Conservation (phyloP, 2,113 vertebrate species). For the Archilochus colubris region DNA sequence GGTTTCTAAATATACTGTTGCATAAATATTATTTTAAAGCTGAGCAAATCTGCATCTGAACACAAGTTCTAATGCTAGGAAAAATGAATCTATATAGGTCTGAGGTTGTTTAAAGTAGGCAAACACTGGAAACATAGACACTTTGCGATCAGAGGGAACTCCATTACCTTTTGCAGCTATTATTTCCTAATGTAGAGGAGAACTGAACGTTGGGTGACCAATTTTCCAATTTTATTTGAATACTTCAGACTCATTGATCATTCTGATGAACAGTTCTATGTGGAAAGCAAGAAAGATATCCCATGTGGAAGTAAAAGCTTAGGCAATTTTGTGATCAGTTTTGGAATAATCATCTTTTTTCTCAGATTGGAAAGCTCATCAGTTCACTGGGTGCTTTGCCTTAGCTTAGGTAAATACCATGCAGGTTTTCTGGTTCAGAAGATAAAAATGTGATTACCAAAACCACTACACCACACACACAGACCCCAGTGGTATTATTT, state of each 20-base stretch:
- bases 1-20: not conserved
- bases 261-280: not conserved
- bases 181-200: not conserved
- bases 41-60: not conserved
- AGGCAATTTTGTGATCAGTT: not conserved
- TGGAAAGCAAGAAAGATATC: not conserved
- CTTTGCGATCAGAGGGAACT: not conserved
- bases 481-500: not conserved
- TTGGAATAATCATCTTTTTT: not conserved
- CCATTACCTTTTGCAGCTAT: not conserved
- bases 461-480: not conserved
- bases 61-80: not conserved
- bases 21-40: not conserved
- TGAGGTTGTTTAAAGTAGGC: not conserved
- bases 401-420: not conserved
- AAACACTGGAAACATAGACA: not conserved
- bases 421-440: not conserved
- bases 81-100: not conserved
- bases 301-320: not conserved
- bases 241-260: not conserved
- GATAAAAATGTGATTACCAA: not conserved
- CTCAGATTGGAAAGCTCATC: not conserved
- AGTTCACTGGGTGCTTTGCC: not conserved
- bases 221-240: not conserved
- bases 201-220: not conserved